A percentile compares a stretch with the other conserved stretches of the same genome.
Evolutionary conservation across 1,140 invertebrate species (phyloP).

Genomic region (Drosophila santomea): DNA sequence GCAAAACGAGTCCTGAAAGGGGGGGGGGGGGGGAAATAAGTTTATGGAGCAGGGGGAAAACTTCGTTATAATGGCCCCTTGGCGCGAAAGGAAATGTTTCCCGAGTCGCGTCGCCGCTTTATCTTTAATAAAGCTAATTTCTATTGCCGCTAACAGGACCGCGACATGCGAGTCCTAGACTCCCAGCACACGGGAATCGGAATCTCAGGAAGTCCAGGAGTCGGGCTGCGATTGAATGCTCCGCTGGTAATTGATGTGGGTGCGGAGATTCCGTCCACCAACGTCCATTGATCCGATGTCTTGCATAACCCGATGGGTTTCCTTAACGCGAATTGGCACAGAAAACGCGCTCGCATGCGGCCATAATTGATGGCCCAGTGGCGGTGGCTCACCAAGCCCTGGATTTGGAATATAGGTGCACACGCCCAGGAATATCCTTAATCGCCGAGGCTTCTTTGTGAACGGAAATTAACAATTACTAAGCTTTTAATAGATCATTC

Average conservation of each 20-base stretch:
- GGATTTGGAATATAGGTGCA: slow-evolving; percentile 16
- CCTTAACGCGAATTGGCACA: slow-evolving; percentile 30
- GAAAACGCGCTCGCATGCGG: slow-evolving; percentile 50
- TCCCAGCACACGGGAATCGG: slow-evolving; percentile 1
- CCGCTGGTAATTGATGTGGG: slow-evolving; percentile 56
- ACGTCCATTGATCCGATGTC: slow-evolving; percentile 9
- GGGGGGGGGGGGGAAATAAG: too few relatives aligned
- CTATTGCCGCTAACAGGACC: slow-evolving; percentile 74
- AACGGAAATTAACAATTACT: slow-evolving; percentile 35
- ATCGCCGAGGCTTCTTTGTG: slow-evolving; percentile 2
- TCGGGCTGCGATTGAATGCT: slow-evolving; percentile 47
- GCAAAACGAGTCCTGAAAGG: slow-evolving; percentile 43
- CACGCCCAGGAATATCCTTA: slow-evolving; percentile 23
- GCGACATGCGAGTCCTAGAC: slow-evolving; percentile 62
- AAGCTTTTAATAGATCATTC: slow-evolving; percentile 6
- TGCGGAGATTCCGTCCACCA: slow-evolving; percentile 19
- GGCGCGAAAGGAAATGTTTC: slow-evolving; percentile 68
- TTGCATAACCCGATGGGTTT: slow-evolving; percentile 45
- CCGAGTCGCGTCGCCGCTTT: slow-evolving; percentile 52
- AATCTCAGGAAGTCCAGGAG: slow-evolving; percentile 30
- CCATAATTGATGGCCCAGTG: slow-evolving; percentile 72
- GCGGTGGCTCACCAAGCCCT: slow-evolving; percentile 65
- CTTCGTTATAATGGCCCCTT: slow-evolving; percentile 57
- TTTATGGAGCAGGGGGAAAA: neutral
- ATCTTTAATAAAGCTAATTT: slow-evolving; percentile 83